Evolutionary conservation across 1,140 invertebrate species (phyloP).

Genomic region (Pristionchus pacificus): DNA sequence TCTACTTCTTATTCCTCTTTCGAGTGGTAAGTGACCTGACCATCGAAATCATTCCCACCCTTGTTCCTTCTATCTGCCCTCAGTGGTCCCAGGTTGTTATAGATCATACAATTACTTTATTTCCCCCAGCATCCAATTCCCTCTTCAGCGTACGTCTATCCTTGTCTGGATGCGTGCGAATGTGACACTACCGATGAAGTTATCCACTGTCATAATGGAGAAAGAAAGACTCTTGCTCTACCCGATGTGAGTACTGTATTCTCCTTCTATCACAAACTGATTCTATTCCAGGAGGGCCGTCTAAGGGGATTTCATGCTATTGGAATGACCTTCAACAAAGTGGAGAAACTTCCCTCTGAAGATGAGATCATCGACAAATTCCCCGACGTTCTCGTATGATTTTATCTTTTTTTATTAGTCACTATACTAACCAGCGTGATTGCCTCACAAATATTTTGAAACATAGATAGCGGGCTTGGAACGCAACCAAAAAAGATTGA

Average conservation of each 20-base stretch:
- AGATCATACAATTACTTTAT: no score
- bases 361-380: constrained; percentile 35
- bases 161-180: constrained; percentile 31
- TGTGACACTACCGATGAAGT: constrained; percentile 36
- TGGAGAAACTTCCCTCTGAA: constrained; percentile 29
- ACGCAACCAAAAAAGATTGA: no score
- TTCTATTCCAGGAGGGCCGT: constrained; percentile 7
- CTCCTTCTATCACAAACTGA: no score
- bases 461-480: no score
- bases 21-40: no score
- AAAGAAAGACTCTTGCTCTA: constrained; percentile 20
- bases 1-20: no score
- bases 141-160: constrained; percentile 18
- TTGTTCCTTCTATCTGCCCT: no score
- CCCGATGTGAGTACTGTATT: constrained; percentile 4
- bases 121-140: no score
- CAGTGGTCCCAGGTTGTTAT: no score
- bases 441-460: no score
- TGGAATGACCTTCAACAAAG: constrained; percentile 31
- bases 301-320: constrained; percentile 35
- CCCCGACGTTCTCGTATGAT: constrained; percentile 29
- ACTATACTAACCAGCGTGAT: no score
- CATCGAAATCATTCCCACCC: no score
- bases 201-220: constrained; percentile 36
- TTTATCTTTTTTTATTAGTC: neutral